A percentile compares a stretch with the other conserved stretches of the same genome.
Conservation (phyloP, 2,113 vertebrate genomes). For the Heterotis niloticus region DNA sequence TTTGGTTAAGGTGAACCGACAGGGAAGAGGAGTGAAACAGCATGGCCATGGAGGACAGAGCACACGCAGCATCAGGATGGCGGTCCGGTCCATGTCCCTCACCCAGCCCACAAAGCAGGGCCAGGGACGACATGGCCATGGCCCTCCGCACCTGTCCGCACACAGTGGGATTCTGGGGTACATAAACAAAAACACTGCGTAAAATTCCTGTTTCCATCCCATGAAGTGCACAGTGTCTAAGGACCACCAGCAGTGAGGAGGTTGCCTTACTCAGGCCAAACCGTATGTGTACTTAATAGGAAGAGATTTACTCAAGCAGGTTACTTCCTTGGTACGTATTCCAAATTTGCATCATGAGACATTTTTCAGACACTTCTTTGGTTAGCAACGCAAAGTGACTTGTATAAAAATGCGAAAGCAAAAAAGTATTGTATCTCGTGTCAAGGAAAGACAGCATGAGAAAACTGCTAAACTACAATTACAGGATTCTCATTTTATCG, state of each 20-base stretch:
- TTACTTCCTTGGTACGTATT: no score
- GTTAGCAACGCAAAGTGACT: no score
- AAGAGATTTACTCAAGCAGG: no score
- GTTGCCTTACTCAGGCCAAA: not conserved
- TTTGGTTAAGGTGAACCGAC: constrained; percentile 58
- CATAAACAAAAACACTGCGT: constrained; percentile 21
- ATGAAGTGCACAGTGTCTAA: not conserved
- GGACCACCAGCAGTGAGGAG: not conserved
- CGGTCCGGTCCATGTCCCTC: constrained; percentile 40
- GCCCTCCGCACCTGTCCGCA: constrained; percentile 68
- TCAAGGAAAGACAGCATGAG: no score
- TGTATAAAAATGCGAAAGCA: no score
- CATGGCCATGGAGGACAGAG: constrained; percentile 54
- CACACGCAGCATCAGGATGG: constrained; percentile 49
- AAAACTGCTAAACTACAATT: no score
- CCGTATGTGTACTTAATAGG: no score
- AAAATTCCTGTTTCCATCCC: not conserved
- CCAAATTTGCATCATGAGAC: no score
- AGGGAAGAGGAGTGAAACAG: constrained; percentile 39
- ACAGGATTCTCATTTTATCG: no score
- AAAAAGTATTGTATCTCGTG: no score
- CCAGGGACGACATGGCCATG: constrained; percentile 73
- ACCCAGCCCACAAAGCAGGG: constrained; percentile 64
- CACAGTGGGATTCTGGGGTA: constrained; percentile 63
- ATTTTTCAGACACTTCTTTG: no score